Conservation (phyloP, 2,888 invertebrate genomes). For the Linhomoeus sp. region DNA sequence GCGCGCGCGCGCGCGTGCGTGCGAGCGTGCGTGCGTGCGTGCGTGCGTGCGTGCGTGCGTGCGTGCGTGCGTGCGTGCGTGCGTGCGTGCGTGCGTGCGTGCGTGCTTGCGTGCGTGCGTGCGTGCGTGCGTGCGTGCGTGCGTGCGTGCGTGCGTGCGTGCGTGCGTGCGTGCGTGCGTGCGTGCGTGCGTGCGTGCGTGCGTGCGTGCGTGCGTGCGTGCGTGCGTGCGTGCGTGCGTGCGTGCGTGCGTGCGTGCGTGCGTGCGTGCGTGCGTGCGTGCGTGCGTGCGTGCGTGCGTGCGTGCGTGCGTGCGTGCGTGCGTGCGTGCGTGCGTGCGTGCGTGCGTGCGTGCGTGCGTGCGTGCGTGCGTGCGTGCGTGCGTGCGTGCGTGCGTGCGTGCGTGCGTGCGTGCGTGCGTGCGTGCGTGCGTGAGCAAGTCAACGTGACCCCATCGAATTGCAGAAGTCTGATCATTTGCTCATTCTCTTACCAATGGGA, state of each 20-base stretch:
- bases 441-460: too few species aligned
- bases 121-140: background rate
- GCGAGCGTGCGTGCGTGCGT: background rate
- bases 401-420: background rate
- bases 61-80: conserved; percentile 3
- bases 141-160: too few species aligned
- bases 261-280: conserved; percentile 8
- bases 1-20: background rate
- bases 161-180: conserved; percentile 1
- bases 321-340: conserved; percentile 5
- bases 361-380: too few species aligned
- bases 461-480: too few species aligned
- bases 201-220: conserved; percentile 8
- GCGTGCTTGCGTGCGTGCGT: conserved; percentile 3
- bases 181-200: conserved; percentile 4
- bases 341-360: background rate
- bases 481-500: too few species aligned
- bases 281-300: conserved; percentile 8
- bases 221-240: conserved; percentile 8
- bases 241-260: conserved; percentile 8
- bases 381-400: too few species aligned
- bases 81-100: conserved; percentile 4
- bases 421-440: too few species aligned
- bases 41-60: conserved; percentile 3
- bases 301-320: conserved; percentile 6